Conservation (phyloP, 1,140 invertebrate genomes). For the Drosophila subpulchrella region DNA sequence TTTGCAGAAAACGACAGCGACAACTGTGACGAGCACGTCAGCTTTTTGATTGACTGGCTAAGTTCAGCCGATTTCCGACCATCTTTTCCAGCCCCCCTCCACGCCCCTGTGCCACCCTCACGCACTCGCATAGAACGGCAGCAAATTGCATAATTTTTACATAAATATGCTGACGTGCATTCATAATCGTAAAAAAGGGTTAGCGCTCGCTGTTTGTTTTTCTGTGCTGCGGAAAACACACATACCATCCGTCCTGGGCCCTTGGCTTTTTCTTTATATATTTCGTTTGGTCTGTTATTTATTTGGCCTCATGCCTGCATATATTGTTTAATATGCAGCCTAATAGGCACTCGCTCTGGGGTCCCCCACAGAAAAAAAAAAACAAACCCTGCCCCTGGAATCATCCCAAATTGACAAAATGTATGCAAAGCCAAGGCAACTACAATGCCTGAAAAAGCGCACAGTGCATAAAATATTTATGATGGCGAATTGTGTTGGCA, state of each 20-base stretch:
- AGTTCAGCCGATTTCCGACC: constrained; percentile 70
- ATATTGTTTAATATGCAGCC: constrained; percentile 77
- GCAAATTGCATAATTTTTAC: constrained; percentile 83
- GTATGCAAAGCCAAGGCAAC: constrained; percentile 70
- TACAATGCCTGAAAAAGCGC: constrained; percentile 32
- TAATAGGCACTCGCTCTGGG: constrained; percentile 71
- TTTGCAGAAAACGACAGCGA: constrained; percentile 57
- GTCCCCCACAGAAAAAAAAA: constrained; percentile 2
- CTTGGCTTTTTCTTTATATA: constrained; percentile 41
- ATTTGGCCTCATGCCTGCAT: constrained; percentile 65
- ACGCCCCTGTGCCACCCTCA: constrained; percentile 1
- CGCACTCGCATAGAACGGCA: constrained; percentile 64
- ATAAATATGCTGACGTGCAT: constrained; percentile 83
- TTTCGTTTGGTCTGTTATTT: constrained; percentile 69
- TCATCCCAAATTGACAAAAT: constrained; percentile 65
- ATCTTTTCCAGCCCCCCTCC: background rate
- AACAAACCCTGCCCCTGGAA: background rate
- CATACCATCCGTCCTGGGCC: constrained; percentile 5
- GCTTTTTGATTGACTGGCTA: constrained; percentile 79
- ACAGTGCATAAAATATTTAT: constrained; percentile 80
- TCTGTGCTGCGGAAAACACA: background rate
- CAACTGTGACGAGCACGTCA: constrained; percentile 79
- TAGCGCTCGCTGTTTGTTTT: constrained; percentile 55
- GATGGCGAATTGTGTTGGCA: constrained; percentile 77
- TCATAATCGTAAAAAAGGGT: constrained; percentile 82